Evolutionary conservation across 2,797 vertebrate species (phyloP).

Genomic region (Mionectes olivaceus): DNA sequence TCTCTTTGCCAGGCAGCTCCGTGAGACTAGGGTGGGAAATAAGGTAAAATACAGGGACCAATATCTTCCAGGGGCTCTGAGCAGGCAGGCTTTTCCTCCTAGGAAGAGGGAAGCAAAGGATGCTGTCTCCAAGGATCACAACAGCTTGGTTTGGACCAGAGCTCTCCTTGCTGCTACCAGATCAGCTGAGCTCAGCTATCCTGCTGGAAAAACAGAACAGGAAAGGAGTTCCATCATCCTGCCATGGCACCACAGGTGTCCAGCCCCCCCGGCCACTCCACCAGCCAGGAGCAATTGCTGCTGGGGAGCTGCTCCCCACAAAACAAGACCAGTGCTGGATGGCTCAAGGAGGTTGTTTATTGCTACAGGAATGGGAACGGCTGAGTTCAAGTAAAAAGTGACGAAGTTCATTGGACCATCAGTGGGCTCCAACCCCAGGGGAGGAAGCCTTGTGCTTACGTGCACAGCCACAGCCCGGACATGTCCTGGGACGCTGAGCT

Average conservation of each 20-base stretch:
- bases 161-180: not conserved
- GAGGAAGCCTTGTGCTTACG: not conserved
- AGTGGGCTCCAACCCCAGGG: not conserved
- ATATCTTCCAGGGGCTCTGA: not conserved
- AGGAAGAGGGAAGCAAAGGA: not conserved
- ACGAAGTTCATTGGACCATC: not conserved
- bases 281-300: fast-evolving
- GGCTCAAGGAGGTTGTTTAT: slow-evolving; percentile 52
- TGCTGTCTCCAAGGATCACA: not conserved
- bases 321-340: not conserved
- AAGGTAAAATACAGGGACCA: not conserved
- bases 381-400: slow-evolving; percentile 27
- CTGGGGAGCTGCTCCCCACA: not conserved
- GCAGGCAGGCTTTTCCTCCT: not conserved
- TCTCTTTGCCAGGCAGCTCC: not conserved
- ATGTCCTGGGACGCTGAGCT: not conserved
- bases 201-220: not conserved
- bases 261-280: fast-evolving
- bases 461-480: not conserved
- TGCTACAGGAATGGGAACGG: slow-evolving; percentile 24
- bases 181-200: not conserved
- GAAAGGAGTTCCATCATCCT: fast-evolving
- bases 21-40: not conserved
- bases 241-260: fast-evolving
- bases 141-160: not conserved